phyloP scores from a whole-genome alignment of 2,113 vertebrate species.

The Eira barbara region DNA sequence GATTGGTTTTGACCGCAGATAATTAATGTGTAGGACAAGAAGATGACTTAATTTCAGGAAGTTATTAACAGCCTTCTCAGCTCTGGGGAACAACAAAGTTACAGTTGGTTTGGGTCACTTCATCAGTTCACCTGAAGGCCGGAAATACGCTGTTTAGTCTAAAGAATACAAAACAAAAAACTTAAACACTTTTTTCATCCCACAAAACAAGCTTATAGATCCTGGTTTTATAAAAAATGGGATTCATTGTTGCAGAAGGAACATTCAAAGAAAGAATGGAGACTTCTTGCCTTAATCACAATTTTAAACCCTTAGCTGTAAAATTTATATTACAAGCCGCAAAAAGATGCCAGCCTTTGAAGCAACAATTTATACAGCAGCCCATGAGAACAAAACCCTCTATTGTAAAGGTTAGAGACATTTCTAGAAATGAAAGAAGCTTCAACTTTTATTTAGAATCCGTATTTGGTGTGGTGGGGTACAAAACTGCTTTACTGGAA shows the following conservation, averaged over 20 bases:
- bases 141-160: neutral
- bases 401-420: neutral
- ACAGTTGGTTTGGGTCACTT: neutral
- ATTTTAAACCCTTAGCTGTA: neutral
- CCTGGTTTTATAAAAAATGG: constrained; percentile 6
- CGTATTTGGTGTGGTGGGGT: neutral
- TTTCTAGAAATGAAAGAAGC: neutral
- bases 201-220: neutral
- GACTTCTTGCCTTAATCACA: neutral
- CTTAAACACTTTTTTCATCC: neutral
- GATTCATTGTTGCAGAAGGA: neutral
- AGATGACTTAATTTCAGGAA: neutral
- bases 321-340: neutral
- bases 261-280: neutral
- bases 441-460: neutral
- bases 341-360: neutral
- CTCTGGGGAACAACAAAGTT: neutral
- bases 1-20: neutral
- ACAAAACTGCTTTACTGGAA: neutral
- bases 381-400: neutral
- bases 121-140: neutral
- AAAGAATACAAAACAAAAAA: neutral
- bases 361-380: neutral
- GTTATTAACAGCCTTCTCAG: neutral
- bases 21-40: neutral